These are phyloP conservation scores for Euwallacea similis DNA, from an alignment of 1,140 invertebrate species.

Conservation along the genomic window DNA sequence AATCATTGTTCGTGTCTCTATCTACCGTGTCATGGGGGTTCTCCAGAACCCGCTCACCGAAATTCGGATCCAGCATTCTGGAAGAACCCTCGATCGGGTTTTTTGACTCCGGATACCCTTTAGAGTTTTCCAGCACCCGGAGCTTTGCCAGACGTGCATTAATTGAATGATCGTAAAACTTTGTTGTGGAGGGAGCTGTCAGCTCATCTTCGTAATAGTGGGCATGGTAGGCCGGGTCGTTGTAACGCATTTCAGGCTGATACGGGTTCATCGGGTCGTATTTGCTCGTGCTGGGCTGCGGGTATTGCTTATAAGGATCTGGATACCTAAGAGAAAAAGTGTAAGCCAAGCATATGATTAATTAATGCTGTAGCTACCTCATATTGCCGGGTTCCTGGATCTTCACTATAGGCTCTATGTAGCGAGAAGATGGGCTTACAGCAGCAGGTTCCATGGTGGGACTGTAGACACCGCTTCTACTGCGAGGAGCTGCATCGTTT, in stretches of 20 bases:
- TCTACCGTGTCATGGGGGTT: slow-evolving; percentile 54
- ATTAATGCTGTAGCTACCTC: slow-evolving; percentile 1
- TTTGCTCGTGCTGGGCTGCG: slow-evolving; percentile 32
- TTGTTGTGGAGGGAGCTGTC: slow-evolving; percentile 9
- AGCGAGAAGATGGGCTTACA: slow-evolving; percentile 40
- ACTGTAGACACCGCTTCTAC: slow-evolving; percentile 52
- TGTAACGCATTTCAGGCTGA: slow-evolving; percentile 40
- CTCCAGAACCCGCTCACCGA: slow-evolving; percentile 26
- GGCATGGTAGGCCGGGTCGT: slow-evolving; percentile 35
- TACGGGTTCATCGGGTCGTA: slow-evolving; percentile 29
- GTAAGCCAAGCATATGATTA: background rate
- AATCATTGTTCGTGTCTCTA: slow-evolving; percentile 73
- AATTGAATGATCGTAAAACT: slow-evolving; percentile 43
- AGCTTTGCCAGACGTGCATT: slow-evolving; percentile 47
- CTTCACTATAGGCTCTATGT: slow-evolving; percentile 50
- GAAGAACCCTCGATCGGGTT: slow-evolving; percentile 40
- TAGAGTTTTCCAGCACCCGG: slow-evolving; percentile 46
- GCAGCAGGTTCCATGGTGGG: slow-evolving; percentile 42
- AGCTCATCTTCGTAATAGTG: slow-evolving; percentile 40
- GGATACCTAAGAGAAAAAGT: slow-evolving; percentile 18
- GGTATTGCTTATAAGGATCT: slow-evolving; percentile 25
- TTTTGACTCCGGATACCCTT: slow-evolving; percentile 40
- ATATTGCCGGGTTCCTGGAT: slow-evolving; percentile 38
- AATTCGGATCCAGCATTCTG: slow-evolving; percentile 43
- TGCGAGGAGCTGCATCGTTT: slow-evolving; percentile 56